These are phyloP conservation scores for Gymnocypris eckloni DNA, from an alignment of 2,797 vertebrate species.

Conservation along the genomic window DNA sequence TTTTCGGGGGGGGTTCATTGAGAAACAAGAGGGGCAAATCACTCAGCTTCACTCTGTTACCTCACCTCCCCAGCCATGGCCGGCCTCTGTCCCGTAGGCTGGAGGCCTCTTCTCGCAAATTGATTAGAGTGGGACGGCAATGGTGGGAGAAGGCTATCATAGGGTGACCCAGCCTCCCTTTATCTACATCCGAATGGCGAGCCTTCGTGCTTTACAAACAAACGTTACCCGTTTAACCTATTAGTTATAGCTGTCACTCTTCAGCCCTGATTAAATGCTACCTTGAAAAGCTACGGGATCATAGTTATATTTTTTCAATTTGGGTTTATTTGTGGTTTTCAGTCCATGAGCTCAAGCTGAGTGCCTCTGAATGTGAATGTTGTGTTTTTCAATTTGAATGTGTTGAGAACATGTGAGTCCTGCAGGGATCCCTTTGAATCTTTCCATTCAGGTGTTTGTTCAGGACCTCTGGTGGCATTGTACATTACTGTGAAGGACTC, in stretches of 20 bases:
- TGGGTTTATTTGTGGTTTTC: neutral
- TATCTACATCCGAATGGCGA: slow-evolving; percentile 59
- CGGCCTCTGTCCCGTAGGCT: slow-evolving; percentile 10
- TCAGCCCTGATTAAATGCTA: slow-evolving; percentile 15
- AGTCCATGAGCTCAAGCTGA: slow-evolving; percentile 64
- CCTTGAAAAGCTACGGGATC: neutral
- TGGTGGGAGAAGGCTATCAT: slow-evolving; percentile 63
- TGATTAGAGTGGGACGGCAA: slow-evolving; percentile 59
- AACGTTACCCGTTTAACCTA: slow-evolving; percentile 67
- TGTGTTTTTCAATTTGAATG: slow-evolving; percentile 60
- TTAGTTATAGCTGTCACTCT: slow-evolving; percentile 74
- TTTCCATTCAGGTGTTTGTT: slow-evolving; percentile 57
- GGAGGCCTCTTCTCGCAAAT: slow-evolving; percentile 41
- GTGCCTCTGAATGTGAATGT: slow-evolving; percentile 40
- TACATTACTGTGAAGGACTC: slow-evolving; percentile 74
- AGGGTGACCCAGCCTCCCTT: slow-evolving; percentile 68
- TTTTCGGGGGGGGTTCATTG: slow-evolving; percentile 64
- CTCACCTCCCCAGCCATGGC: slow-evolving; percentile 1
- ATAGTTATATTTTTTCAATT: neutral
- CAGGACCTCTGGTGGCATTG: slow-evolving; percentile 64
- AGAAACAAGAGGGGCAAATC: slow-evolving; percentile 71
- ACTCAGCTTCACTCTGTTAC: slow-evolving; percentile 57
- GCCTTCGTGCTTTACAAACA: slow-evolving; percentile 63
- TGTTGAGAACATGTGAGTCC: slow-evolving; percentile 27
- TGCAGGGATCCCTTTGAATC: slow-evolving; percentile 27